A percentile compares a stretch with the other conserved stretches of the same genome.
Evolutionary conservation across 1,140 invertebrate species (phyloP).

Genomic region (Panagrolaimus sp.): DNA sequence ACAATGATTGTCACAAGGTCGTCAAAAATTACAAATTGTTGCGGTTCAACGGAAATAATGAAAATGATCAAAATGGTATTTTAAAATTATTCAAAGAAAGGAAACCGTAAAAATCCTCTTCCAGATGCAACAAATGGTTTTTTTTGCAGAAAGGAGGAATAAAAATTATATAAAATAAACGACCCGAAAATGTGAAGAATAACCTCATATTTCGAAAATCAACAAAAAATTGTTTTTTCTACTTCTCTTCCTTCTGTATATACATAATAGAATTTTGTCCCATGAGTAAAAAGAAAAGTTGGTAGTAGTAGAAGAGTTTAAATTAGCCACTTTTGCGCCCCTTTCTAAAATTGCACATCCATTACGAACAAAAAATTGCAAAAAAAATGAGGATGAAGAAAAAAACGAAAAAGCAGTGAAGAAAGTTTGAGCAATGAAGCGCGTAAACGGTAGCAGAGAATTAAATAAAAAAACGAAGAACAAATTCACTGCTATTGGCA

Average conservation of each 20-base stretch:
- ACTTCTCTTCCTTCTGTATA: neutral
- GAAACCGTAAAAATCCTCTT: neutral
- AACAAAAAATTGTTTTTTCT: conserved; percentile 5
- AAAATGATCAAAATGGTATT: neutral
- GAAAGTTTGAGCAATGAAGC: neutral
- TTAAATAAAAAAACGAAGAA: neutral
- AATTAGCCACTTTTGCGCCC: conserved; percentile 10
- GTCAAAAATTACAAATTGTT: conserved; percentile 12
- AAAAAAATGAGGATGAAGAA: neutral
- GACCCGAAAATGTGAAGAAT: neutral
- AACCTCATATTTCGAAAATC: neutral
- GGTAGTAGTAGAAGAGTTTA: neutral
- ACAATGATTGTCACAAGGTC: conserved; percentile 11
- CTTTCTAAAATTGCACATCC: conserved; percentile 12
- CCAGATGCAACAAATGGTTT: neutral
- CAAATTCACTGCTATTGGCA: neutral
- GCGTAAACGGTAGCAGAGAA: conserved; percentile 8
- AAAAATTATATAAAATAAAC: neutral
- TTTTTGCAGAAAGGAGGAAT: neutral
- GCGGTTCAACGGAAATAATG: conserved; percentile 7
- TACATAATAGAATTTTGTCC: neutral
- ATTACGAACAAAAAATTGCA: neutral
- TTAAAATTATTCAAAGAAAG: neutral
- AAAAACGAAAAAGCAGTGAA: neutral
- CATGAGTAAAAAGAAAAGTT: neutral